A percentile compares a stretch with the other conserved stretches of the same genome.
Evolutionary conservation across 2,797 vertebrate genomes (phyloP).

Genomic region (Acipenser ruthenus): DNA sequence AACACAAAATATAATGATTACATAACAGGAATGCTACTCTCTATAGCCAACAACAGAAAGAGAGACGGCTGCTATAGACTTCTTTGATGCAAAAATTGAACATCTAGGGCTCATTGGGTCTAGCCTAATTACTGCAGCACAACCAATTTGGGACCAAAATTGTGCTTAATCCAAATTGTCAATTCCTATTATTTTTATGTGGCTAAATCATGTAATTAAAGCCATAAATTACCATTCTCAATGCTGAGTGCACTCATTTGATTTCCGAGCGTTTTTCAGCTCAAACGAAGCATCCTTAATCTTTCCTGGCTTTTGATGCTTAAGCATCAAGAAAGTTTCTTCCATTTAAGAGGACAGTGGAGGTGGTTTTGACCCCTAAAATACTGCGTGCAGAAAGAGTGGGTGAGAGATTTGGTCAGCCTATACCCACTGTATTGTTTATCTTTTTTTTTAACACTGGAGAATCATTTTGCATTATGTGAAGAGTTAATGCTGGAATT

Average conservation of each 20-base stretch:
- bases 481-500: too few relatives aligned
- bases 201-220: constrained; percentile 5
- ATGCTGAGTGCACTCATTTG: constrained; percentile 6
- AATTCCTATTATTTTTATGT: neutral
- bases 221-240: constrained; percentile 6
- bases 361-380: neutral
- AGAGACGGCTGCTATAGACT: too few relatives aligned
- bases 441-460: too few relatives aligned
- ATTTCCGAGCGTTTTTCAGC: constrained; percentile 8
- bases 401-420: too few relatives aligned
- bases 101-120: too few relatives aligned
- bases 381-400: neutral
- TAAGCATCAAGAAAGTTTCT: constrained; percentile 11
- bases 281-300: constrained; percentile 15
- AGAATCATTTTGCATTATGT: too few relatives aligned
- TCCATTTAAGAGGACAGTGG: neutral
- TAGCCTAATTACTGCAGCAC: neutral
- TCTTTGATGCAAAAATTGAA: too few relatives aligned
- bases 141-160: neutral
- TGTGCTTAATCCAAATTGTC: neutral
- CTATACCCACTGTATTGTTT: too few relatives aligned
- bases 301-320: constrained; percentile 12
- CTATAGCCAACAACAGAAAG: too few relatives aligned
- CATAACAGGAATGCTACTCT: too few relatives aligned
- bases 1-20: too few relatives aligned